A percentile compares a stretch with the other conserved stretches of the same genome.
These are phyloP conservation scores for Excalfactoria chinensis DNA, from an alignment of 2,113 vertebrate genomes.

Conservation along the genomic window DNA sequence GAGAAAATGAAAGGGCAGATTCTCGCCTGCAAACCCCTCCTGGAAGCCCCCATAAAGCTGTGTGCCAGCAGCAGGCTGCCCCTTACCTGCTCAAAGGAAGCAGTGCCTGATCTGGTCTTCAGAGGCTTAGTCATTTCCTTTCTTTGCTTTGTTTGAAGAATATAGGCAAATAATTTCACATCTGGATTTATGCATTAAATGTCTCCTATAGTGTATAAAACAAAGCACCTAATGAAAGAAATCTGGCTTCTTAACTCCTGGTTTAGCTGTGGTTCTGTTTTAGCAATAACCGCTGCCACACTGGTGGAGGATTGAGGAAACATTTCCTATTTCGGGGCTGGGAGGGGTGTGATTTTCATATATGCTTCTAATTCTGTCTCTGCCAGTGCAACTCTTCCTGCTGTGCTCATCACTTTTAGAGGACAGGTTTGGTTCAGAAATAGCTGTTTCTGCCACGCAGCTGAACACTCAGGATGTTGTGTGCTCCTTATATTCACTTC, in stretches of 20 bases:
- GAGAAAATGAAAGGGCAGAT: neutral
- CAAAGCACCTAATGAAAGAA: conserved; percentile 59
- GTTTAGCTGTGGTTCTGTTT: conserved; percentile 16
- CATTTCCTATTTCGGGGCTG: neutral
- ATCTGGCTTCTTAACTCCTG: conserved; percentile 7
- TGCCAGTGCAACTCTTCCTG: neutral
- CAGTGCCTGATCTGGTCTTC: neutral
- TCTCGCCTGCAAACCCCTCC: neutral
- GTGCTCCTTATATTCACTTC: neutral
- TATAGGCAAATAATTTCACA: conserved; percentile 42
- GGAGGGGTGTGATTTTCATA: neutral
- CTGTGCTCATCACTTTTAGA: neutral
- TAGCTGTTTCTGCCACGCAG: neutral
- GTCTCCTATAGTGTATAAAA: conserved; percentile 12
- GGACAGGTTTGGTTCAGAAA: neutral
- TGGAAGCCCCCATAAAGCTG: neutral
- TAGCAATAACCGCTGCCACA: neutral
- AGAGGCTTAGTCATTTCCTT: conserved; percentile 34
- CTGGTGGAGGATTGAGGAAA: neutral
- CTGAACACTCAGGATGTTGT: too few species aligned
- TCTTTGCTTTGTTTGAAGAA: conserved; percentile 36
- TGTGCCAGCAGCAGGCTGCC: neutral
- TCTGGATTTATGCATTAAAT: conserved; percentile 41
- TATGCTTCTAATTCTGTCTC: neutral
- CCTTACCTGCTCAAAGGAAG: neutral